Conservation (phyloP, 1,140 invertebrate species). For the Lepidostoma basale region DNA sequence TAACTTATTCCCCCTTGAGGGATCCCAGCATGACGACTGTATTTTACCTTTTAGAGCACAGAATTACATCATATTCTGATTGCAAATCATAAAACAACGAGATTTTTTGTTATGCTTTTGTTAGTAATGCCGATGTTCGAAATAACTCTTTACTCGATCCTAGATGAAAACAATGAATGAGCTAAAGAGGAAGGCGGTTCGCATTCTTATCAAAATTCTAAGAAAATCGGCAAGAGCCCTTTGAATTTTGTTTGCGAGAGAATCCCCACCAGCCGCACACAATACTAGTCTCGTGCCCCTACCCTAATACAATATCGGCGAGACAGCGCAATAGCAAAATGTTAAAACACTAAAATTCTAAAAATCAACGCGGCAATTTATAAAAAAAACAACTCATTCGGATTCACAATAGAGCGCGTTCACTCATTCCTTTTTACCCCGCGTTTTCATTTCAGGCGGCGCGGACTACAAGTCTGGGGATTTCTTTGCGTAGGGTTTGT, state of each 20-base stretch:
- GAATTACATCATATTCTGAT: too few species aligned
- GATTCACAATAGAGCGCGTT: neutral
- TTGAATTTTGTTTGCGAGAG: neutral
- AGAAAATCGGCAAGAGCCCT: conserved; percentile 5
- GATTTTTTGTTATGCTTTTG: too few species aligned
- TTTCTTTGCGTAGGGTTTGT: neutral
- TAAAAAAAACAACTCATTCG: neutral
- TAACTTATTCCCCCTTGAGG: too few species aligned
- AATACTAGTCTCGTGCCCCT: neutral
- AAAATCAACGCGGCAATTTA: neutral
- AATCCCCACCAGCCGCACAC: neutral
- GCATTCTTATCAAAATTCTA: neutral
- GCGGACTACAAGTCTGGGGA: too few species aligned
- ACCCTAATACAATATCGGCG: neutral
- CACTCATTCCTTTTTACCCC: neutral
- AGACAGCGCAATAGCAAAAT: too few species aligned
- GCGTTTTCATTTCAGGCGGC: neutral
- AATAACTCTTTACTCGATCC: too few species aligned
- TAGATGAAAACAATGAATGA: neutral
- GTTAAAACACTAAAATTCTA: too few species aligned
- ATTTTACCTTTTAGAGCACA: too few species aligned
- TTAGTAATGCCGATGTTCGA: too few species aligned
- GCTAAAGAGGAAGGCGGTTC: neutral
- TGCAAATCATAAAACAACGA: too few species aligned
- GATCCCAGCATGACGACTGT: too few species aligned